Evolutionary conservation across 2,113 vertebrate species (phyloP).

Genomic region (Protobothrops flavoviridis): DNA sequence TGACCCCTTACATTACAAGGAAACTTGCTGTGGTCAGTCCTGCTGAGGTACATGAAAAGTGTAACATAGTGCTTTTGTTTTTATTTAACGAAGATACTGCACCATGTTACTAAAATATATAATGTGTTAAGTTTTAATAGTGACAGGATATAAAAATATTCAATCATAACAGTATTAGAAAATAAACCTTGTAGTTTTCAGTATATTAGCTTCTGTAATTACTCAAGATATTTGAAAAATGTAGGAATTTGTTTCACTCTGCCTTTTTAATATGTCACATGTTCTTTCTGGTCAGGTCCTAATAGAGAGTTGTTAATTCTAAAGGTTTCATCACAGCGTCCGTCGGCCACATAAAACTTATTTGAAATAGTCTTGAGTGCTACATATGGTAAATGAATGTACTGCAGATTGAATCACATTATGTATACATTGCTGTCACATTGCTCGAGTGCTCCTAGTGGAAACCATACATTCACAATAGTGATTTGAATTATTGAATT

Average conservation of each 20-base stretch:
- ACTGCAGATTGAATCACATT: background rate
- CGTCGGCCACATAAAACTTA: background rate
- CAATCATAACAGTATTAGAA: background rate
- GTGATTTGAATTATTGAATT: background rate
- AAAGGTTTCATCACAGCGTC: background rate
- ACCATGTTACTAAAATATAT: background rate
- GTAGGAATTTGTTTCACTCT: background rate
- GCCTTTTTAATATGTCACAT: background rate
- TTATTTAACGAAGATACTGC: background rate
- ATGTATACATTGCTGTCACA: too few relatives aligned
- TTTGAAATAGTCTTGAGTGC: background rate
- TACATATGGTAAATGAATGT: background rate
- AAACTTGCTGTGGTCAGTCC: constrained; percentile 81
- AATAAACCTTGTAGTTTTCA: background rate
- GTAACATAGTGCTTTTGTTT: background rate
- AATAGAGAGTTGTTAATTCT: background rate
- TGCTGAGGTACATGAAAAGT: constrained; percentile 76
- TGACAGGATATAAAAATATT: background rate
- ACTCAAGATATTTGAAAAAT: background rate
- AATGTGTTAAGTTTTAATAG: background rate
- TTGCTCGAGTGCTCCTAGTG: background rate
- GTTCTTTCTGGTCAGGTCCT: background rate
- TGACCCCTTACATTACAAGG: constrained; percentile 90
- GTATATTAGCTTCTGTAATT: background rate
- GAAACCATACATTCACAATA: background rate